Evolutionary conservation across 2,113 vertebrate species (phyloP).

Genomic region (Triplophysa dalaica): DNA sequence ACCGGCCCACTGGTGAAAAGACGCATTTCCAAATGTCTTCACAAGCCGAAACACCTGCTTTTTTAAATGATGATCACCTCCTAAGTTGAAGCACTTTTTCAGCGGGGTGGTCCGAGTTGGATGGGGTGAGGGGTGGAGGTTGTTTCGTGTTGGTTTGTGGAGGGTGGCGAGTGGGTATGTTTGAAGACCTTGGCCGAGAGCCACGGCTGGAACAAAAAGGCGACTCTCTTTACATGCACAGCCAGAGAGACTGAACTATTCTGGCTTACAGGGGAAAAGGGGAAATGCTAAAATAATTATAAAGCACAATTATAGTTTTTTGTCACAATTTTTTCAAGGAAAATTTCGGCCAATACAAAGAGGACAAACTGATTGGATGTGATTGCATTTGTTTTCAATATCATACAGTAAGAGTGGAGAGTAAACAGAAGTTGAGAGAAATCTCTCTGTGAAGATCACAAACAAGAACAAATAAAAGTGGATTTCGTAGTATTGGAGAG

Average conservation of each 20-base stretch:
- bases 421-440: conserved; percentile 59
- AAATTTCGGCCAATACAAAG: conserved; percentile 52
- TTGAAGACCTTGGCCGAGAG: conserved; percentile 74
- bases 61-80: conserved; percentile 75
- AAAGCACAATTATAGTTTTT: conserved; percentile 46
- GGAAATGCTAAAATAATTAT: conserved; percentile 44
- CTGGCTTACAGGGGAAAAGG: conserved; percentile 65
- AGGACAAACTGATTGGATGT: conserved; percentile 60
- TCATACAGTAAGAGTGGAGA: conserved; percentile 52
- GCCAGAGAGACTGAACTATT: conserved; percentile 75
- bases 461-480: conserved; percentile 66
- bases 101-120: conserved; percentile 69
- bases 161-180: conserved; percentile 65
- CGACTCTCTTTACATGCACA: conserved; percentile 81
- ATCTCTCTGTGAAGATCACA: conserved; percentile 65
- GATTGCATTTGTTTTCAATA: conserved; percentile 70
- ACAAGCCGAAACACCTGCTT: conserved; percentile 80
- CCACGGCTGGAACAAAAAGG: conserved; percentile 77
- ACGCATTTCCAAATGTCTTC: conserved; percentile 72
- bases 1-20: conserved; percentile 72
- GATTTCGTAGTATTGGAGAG: conserved; percentile 56
- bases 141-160: conserved; percentile 26
- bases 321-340: conserved; percentile 38
- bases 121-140: conserved; percentile 53
- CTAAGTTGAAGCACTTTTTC: conserved; percentile 65